These are phyloP conservation scores for Tetramorium simillimum DNA, from an alignment of 1,140 invertebrate species.

Conservation along the genomic window DNA sequence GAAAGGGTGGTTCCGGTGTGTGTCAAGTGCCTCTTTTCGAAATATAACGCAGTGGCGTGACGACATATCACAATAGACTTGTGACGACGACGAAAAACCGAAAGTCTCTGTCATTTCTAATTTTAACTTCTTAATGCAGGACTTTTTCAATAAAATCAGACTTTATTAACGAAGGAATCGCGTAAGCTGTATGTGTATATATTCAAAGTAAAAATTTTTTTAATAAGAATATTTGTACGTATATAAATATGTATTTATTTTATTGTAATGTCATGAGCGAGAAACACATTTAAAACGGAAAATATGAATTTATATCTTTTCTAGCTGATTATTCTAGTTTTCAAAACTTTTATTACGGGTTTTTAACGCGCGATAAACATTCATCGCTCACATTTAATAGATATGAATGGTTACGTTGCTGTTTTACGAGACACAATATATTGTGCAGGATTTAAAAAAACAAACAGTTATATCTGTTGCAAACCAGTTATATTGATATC, in stretches of 20 bases:
- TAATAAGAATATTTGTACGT: background rate
- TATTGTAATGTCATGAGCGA: background rate
- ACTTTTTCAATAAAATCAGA: background rate
- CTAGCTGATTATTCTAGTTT: background rate
- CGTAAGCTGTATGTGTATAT: background rate
- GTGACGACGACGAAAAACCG: background rate
- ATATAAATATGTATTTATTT: background rate
- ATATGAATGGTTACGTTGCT: background rate
- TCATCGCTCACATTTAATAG: conserved; percentile 16
- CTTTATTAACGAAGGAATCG: background rate
- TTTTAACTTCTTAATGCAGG: conserved; percentile 2
- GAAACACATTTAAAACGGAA: background rate
- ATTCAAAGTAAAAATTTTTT: background rate
- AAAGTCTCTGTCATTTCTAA: conserved; percentile 29
- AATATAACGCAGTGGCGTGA: conserved; percentile 6
- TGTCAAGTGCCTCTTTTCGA: conserved; percentile 34
- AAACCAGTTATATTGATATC: background rate
- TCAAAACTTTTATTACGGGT: background rate
- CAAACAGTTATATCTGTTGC: conserved; percentile 18
- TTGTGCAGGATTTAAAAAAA: background rate
- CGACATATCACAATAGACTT: conserved; percentile 21
- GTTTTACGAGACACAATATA: background rate
- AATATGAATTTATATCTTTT: background rate
- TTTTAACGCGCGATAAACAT: conserved; percentile 20
- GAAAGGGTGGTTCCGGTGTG: conserved; percentile 1